Evolutionary conservation across 2,888 invertebrate species (phyloP), one percentile per base, ranked within the genome.

Genomic region (Heliconius hortense): DNA sequence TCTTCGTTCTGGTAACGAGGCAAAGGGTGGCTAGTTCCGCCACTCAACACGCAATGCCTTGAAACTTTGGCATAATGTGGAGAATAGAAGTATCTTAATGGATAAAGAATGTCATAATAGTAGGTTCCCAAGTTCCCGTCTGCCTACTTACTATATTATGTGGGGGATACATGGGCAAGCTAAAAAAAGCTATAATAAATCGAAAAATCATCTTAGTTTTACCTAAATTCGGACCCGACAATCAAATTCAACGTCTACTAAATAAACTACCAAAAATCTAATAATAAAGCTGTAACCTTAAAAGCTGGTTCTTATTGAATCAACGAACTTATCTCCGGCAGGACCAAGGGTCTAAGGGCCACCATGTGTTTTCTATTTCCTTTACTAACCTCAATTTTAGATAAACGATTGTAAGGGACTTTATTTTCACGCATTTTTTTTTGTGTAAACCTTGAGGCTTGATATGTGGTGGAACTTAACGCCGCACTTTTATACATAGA

Each of bases 341-440:
- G 35, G 64, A 43, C 69, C 28, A 31, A 56, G 56, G 56, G 53
- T 56, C 69, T 56, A 48, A 56, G 69, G 56, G 56, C 11, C n/a
- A 69, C 13, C 69, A 56, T 69, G 69, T 69, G 69, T 69, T 69
- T 53, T 53, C 56, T n/a, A 69, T 69, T 69, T 69, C 69, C 69
- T 69, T 69, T 56, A 13, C 69, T 69, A 28, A 56, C 69, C 69
- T 28, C 69, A 56, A 48, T 66, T 24, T 64, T 64, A 39, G 35
- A 64, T 66, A 39, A 66, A 39, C 64, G 21, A n/a, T 66, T 64
- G 24, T 24, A 39, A 39, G n/a, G 39, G 24, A 8, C 15, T 39
- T 31, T 39, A n/a, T 56, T 56, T n/a, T 56, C n/a, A n/a, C 8
- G 13, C 15, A 15, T 60, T 28, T 26, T 60, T 26, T n/a, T 8